Percentiles rank a stretch among this genome's conserved stretches.
Conservation (phyloP, 2,888 invertebrate species). For the Ramazzottius varieornatus region DNA sequence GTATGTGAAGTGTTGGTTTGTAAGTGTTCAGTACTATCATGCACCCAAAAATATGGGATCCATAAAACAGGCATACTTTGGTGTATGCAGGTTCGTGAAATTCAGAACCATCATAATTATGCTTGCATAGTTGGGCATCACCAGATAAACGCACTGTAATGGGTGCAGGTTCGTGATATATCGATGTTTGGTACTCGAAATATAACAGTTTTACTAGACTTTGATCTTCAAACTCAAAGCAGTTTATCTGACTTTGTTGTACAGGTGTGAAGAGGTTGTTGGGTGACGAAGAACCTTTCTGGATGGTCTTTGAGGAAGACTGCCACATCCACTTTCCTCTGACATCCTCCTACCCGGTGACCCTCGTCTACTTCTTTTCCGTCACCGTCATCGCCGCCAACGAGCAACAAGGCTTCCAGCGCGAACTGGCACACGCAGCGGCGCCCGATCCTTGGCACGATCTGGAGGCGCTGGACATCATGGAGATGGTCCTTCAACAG, state of each 20-base stretch:
- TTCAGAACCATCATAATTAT: too few species aligned
- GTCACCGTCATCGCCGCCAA: not conserved
- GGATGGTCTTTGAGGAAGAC: not conserved
- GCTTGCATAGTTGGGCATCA: too few species aligned
- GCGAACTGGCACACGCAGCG: not conserved
- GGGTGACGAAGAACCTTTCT: not conserved
- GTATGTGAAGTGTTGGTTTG: not conserved
- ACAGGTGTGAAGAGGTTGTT: not conserved
- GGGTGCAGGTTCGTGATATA: too few species aligned
- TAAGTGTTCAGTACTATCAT: not conserved
- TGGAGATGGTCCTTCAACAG: not conserved
- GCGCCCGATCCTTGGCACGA: slow-evolving; percentile 1
- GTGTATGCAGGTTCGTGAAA: too few species aligned
- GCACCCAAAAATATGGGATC: not conserved
- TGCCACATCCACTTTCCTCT: not conserved
- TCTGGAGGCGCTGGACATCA: not conserved
- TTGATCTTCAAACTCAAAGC: not conserved
- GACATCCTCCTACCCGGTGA: not conserved
- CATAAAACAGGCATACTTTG: too few species aligned
- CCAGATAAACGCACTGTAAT: too few species aligned
- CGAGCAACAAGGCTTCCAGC: not conserved
- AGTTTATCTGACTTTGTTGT: not conserved
- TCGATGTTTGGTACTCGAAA: too few species aligned
- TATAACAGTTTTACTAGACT: too few species aligned
- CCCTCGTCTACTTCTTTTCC: not conserved